Evolutionary conservation across 2,113 vertebrate species (phyloP).

Genomic region (Tragelaphus imberbis): DNA sequence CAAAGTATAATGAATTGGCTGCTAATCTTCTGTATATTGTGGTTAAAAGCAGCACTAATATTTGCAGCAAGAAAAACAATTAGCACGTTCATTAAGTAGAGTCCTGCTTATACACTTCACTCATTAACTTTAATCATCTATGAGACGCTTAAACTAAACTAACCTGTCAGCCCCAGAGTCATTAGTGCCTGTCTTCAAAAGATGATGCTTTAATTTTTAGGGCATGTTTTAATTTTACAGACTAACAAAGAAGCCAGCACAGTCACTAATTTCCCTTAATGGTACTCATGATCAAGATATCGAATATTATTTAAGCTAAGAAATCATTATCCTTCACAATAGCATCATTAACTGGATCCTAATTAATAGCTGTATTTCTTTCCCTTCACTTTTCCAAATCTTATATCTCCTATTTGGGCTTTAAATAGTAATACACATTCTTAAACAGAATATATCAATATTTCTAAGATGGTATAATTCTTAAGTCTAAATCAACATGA

Average conservation of each 20-base stretch:
- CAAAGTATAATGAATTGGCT: slow-evolving; percentile 64
- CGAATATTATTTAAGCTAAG: slow-evolving; percentile 43
- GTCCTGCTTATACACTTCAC: slow-evolving; percentile 63
- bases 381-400: not conserved
- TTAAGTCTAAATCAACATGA: not conserved
- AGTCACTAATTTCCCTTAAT: slow-evolving; percentile 35
- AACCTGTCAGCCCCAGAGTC: slow-evolving; percentile 42
- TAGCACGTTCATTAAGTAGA: slow-evolving; percentile 68
- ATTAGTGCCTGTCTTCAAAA: slow-evolving; percentile 63
- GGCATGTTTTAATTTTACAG: slow-evolving; percentile 52
- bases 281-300: slow-evolving; percentile 13
- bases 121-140: slow-evolving; percentile 71
- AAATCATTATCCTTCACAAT: slow-evolving; percentile 35
- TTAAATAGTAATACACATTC: slow-evolving; percentile 23
- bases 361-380: slow-evolving; percentile 35
- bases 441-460: not conserved
- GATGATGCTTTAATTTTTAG: slow-evolving; percentile 54
- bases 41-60: slow-evolving; percentile 70
- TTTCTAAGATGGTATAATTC: not conserved
- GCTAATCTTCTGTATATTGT: slow-evolving; percentile 67
- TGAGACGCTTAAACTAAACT: slow-evolving; percentile 68
- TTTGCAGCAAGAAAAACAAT: slow-evolving; percentile 71
- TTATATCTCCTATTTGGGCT: not conserved
- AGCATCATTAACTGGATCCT: not conserved
- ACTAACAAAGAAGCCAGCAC: slow-evolving; percentile 39